Base-by-base conservation (phyloP, 2,797 vertebrate species). In the Craterocephalus amniculus region DNA sequence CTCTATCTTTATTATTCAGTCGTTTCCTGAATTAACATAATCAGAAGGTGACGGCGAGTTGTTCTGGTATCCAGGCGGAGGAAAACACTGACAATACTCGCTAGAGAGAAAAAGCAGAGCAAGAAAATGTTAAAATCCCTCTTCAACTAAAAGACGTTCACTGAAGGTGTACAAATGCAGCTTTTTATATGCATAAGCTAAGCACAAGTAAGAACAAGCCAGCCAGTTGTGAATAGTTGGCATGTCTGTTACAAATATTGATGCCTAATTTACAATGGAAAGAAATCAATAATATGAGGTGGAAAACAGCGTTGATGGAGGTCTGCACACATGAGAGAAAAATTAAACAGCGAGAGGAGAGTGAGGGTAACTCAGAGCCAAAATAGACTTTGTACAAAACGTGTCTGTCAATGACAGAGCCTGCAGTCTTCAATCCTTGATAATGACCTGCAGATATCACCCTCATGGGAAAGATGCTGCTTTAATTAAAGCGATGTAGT, bases 301-400 rank as follows among this genome's bases (percentile, higher is more conserved):
- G n/a, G 43, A 6, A 38, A 38, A 38, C 13, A 38, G 36, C 36
- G 14, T 12, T 4, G 13, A 38, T 16, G 13, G 9, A 11, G 4
- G 22, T 51, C 45, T 48, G 20, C 45, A 48, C 20, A 24, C 3
- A 51, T 2, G 22, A 49, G 26, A 20, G 4, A 7, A 24, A 18
- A 2, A 26, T 35, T 20, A 43, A 8, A 4, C n/a, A 45, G 12
- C 38, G 29, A 29, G 24, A 32, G 34, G 36, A 51, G 34, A 72
- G 52, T 3, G 70, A 43, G 54, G 43, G 60, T 38, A 90, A 85
- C 60, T 61, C 36, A 66, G 54, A 81, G 75, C 34, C 65, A n/a
- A 67, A 45, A 35, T 80, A 87, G 84, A 91, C 90, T 89, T 91
- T 86, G 80, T 78, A 85, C 87, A 83, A 78, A 16, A 81, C 70